Evolutionary conservation across 1,140 invertebrate species (phyloP).

Genomic region (Bombus haemorrhoidalis): DNA sequence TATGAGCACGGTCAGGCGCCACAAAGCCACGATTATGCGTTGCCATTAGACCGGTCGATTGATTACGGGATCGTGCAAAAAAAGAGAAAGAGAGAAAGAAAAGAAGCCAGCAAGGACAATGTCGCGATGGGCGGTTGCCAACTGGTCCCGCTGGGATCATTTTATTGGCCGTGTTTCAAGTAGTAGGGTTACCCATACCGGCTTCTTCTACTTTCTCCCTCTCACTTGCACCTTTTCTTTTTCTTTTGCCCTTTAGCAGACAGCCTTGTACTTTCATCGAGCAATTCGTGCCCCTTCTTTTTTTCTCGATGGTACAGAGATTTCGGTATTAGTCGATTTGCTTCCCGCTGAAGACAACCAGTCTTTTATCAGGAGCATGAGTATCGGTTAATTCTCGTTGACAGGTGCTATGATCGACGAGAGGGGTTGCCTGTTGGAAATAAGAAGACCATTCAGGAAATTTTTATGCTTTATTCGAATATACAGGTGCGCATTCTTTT

Average conservation of each 20-base stretch:
- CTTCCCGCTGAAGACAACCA: not conserved
- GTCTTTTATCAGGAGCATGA: not conserved
- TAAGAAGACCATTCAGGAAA: too few species aligned
- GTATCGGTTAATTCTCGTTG: not conserved
- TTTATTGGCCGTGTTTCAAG: slow-evolving; percentile 72
- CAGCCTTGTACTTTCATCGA: slow-evolving; percentile 28
- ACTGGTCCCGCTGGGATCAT: slow-evolving; percentile 79
- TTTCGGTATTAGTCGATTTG: not conserved
- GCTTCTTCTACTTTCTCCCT: slow-evolving; percentile 33
- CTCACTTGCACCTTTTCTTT: slow-evolving; percentile 12
- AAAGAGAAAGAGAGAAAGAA: slow-evolving; percentile 65
- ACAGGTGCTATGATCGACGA: not conserved
- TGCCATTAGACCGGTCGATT: slow-evolving; percentile 73
- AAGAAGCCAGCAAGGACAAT: slow-evolving; percentile 74
- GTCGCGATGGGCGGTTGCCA: slow-evolving; percentile 81
- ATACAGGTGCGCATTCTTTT: too few species aligned
- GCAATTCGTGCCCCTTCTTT: not conserved
- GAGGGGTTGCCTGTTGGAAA: too few species aligned
- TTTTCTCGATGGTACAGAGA: not conserved
- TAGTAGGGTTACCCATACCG: slow-evolving; percentile 55
- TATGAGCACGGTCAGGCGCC: slow-evolving; percentile 49
- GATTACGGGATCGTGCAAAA: slow-evolving; percentile 73
- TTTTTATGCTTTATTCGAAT: too few species aligned
- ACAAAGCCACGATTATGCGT: slow-evolving; percentile 70
- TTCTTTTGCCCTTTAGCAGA: slow-evolving; percentile 27